Base-by-base conservation (phyloP, 2,888 invertebrate genomes). In the Drosophila engyochracea region DNA sequence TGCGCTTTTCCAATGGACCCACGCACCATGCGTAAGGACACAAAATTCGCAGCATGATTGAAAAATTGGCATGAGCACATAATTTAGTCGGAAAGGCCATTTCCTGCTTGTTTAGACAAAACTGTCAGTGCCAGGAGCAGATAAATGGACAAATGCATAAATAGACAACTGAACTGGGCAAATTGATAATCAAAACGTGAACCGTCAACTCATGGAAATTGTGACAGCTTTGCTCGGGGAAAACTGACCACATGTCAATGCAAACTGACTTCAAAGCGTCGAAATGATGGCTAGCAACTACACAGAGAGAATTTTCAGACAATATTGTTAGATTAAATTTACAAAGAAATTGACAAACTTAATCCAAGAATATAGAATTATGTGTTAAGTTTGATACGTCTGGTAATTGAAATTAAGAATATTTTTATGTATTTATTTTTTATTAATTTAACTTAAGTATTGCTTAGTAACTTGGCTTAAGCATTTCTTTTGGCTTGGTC, bases 241-340 rank as follows among this genome's bases (percentile, higher is more conserved):
- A 82, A 88, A 82, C 73, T 83, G 82, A 78, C 89, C 85, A 85
- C 89, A 88, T 88, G 85, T 85, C 85, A 83, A 85, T 82, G 81
- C 73, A 82, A 78, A 59, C 75, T 64, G 78, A 89, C 89, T 85
- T 85, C 85, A 85, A 85, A 85, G 85, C 85, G 78, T 74, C 83
- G 70, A 83, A 80, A 75, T 85, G 86, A 85, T 70, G 70, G 64
- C 58, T 39, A 9, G 19, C 35, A 9, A n/a, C 5, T 51, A 12
- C 65, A 67, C 65, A 31, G 0, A 2, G 2, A 35, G 37, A 54
- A 64, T 16, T 16, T 25, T 2, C 16, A 9, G 4, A 16, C 47
- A 47, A n/a, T 41, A n/a, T 41, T n/a, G 10, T 10, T 10, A 2
- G 2, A n/a, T n/a, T 4, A 25, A 25, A 25, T 47, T 1, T 4